Evolutionary conservation across 1,140 invertebrate genomes (phyloP).

Genomic region (Notospermus geniculatus): DNA sequence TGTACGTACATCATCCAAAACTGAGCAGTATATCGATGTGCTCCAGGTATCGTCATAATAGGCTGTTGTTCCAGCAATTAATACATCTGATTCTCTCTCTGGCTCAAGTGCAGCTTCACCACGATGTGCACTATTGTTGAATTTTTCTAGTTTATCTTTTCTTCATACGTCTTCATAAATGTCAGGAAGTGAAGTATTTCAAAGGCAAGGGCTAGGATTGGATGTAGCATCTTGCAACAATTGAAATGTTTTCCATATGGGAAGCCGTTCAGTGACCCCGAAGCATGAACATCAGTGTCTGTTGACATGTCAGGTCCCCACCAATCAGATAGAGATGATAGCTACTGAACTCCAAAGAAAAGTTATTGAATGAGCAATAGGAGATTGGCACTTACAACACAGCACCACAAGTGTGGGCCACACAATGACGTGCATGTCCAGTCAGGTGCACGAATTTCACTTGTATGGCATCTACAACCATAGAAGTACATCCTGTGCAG

Average conservation of each 20-base stretch:
- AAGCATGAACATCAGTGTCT: slow-evolving; percentile 50
- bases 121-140: not conserved
- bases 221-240: slow-evolving; percentile 57
- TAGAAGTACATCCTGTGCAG: too few species aligned
- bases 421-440: too few species aligned
- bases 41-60: slow-evolving; percentile 7
- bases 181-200: slow-evolving; percentile 54
- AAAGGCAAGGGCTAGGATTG: slow-evolving; percentile 50
- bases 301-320: slow-evolving; percentile 54
- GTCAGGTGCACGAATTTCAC: too few species aligned
- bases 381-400: too few species aligned
- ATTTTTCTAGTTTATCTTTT: not conserved
- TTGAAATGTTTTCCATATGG: slow-evolving; percentile 57
- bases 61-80: not conserved
- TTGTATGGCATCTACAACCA: too few species aligned
- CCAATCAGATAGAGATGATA: slow-evolving; percentile 45
- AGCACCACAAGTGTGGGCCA: too few species aligned
- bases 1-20: slow-evolving; percentile 26
- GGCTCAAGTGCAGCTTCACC: not conserved
- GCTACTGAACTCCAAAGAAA: too few species aligned
- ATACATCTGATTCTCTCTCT: not conserved
- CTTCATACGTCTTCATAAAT: slow-evolving; percentile 5
- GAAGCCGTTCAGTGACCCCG: slow-evolving; percentile 55
- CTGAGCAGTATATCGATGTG: slow-evolving; percentile 21
- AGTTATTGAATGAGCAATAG: too few species aligned